Evolutionary conservation across 2,888 invertebrate genomes (phyloP).

Genomic region (Chrysina gloriosa): DNA sequence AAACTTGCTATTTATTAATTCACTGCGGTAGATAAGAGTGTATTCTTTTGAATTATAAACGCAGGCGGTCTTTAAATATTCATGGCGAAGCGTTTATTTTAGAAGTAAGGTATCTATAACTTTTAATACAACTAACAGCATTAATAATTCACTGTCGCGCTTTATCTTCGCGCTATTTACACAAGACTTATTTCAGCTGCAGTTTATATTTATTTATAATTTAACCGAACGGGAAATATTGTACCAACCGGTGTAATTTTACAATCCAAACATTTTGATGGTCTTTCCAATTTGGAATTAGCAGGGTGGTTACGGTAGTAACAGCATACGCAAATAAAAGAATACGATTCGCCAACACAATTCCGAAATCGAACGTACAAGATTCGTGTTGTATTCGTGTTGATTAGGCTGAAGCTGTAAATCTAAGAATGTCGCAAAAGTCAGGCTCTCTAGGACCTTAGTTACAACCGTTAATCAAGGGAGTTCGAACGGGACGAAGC

Average conservation of each 20-base stretch:
- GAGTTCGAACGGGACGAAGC: conserved; percentile 38
- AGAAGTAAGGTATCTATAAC: background rate
- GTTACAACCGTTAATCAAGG: conserved; percentile 44
- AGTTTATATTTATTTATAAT: background rate
- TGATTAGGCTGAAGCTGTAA: conserved; percentile 52
- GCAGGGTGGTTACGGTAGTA: conserved; percentile 23
- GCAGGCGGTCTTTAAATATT: background rate
- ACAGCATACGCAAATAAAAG: conserved; percentile 49
- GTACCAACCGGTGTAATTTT: too few species aligned
- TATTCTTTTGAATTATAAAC: conserved; percentile 13
- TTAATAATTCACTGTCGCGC: conserved; percentile 4
- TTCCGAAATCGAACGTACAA: conserved; percentile 55
- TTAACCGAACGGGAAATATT: too few species aligned
- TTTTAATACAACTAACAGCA: conserved; percentile 5
- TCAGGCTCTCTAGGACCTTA: background rate
- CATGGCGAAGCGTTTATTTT: background rate
- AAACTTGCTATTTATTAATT: conserved; percentile 2
- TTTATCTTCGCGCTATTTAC: background rate
- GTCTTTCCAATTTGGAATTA: background rate
- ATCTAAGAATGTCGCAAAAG: conserved; percentile 10
- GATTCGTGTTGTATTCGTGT: conserved; percentile 51
- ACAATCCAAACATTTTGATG: too few species aligned
- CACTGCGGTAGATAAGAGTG: conserved; percentile 8
- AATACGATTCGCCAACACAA: conserved; percentile 51
- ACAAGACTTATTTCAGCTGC: background rate